Evolutionary conservation across 2,888 invertebrate species (phyloP).

Genomic region (Anthrax anthrax): DNA sequence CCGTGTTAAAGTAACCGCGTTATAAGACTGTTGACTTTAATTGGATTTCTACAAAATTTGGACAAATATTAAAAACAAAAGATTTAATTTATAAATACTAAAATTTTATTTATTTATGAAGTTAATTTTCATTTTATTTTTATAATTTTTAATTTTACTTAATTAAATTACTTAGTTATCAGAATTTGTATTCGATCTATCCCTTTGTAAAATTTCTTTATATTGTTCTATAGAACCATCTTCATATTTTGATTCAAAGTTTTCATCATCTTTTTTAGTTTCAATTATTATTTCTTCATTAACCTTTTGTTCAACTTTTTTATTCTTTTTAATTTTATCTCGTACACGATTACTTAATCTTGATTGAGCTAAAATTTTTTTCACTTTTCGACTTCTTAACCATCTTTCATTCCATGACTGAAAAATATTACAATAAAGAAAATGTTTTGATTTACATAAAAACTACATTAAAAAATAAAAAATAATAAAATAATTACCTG

Average conservation of each 20-base stretch:
- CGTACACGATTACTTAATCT: conserved; percentile 44
- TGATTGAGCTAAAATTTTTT: conserved; percentile 40
- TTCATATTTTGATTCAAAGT: conserved; percentile 25
- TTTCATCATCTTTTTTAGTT: conserved; percentile 6
- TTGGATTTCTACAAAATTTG: too few species aligned
- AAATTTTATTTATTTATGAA: too few species aligned
- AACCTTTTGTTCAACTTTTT: conserved; percentile 16
- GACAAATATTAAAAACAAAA: too few species aligned
- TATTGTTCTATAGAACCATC: conserved; percentile 44
- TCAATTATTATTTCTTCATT: conserved; percentile 12
- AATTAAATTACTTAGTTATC: too few species aligned
- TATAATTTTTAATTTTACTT: too few species aligned
- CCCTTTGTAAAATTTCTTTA: conserved; percentile 28
- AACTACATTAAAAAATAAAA: too few species aligned
- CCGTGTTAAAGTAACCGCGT: too few species aligned
- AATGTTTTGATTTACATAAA: background rate
- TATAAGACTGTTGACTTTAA: too few species aligned
- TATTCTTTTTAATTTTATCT: conserved; percentile 40
- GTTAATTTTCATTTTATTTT: too few species aligned
- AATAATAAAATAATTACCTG: background rate
- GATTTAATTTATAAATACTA: too few species aligned
- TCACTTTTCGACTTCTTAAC: conserved; percentile 44
- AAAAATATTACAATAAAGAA: background rate
- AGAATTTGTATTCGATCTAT: background rate
- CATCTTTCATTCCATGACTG: conserved; percentile 45